Percentiles rank a stretch among this genome's conserved stretches.
phyloP scores from a whole-genome alignment of 2,113 vertebrate genomes.

The Kobus ellipsiprymnus region DNA sequence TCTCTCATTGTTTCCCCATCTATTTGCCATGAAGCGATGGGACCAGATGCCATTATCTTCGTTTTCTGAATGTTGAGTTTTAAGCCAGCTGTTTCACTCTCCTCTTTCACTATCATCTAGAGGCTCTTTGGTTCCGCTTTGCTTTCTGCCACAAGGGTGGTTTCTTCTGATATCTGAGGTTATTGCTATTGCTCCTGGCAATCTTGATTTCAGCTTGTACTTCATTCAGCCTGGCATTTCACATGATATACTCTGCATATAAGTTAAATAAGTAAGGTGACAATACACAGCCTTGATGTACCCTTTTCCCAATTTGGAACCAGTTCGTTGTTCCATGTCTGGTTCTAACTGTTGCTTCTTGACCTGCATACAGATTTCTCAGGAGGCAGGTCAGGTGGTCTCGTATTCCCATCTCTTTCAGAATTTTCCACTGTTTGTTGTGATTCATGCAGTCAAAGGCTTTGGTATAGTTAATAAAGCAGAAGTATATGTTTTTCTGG shows the following conservation, averaged over 20 bases:
- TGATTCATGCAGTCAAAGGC: not conserved
- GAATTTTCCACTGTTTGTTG: not conserved
- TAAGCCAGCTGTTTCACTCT: not conserved
- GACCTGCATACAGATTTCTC: not conserved
- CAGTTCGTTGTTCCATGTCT: accelerated
- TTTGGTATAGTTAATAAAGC: not conserved
- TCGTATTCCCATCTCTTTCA: not conserved
- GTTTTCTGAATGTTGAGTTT: not conserved
- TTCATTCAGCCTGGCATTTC: not conserved
- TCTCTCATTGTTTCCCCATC: not conserved
- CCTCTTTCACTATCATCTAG: not conserved
- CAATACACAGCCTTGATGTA: not conserved
- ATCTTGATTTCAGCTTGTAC: not conserved
- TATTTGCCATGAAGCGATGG: not conserved
- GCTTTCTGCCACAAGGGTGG: not conserved
- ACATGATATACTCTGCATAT: not conserved
- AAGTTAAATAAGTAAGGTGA: not conserved
- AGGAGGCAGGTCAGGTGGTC: not conserved
- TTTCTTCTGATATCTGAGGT: not conserved
- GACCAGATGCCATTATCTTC: not conserved
- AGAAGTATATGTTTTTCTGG: not conserved
- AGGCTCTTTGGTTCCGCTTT: not conserved
- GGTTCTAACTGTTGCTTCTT: not conserved
- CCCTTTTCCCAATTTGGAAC: not conserved
- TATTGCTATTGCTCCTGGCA: not conserved